These are phyloP conservation scores for Tortrix viridana DNA, from an alignment of 2,888 invertebrate genomes.

Conservation along the genomic window DNA sequence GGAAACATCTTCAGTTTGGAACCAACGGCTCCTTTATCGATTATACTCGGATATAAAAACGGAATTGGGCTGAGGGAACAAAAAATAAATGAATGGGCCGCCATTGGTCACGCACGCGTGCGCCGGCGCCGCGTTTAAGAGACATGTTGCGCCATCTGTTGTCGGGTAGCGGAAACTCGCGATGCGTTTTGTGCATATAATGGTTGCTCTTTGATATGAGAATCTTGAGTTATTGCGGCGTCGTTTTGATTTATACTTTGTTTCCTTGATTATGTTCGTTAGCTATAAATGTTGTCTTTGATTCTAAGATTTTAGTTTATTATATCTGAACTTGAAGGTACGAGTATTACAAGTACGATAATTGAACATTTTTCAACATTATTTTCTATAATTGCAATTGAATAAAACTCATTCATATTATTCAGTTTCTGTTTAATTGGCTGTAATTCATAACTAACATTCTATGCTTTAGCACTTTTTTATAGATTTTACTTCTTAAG, in stretches of 20 bases:
- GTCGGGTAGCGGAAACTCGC: slow-evolving; percentile 28
- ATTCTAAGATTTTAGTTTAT: not conserved
- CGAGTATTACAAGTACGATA: too few relatives aligned
- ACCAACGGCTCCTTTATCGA: slow-evolving; percentile 70
- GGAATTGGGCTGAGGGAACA: slow-evolving; percentile 67
- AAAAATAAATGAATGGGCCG: slow-evolving; percentile 61
- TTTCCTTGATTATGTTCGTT: not conserved
- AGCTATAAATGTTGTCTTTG: not conserved
- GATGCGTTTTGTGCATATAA: not conserved
- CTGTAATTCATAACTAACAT: too few relatives aligned
- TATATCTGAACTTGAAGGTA: not conserved
- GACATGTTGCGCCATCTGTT: slow-evolving; percentile 47
- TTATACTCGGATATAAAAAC: slow-evolving; percentile 74
- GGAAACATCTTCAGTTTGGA: slow-evolving; percentile 63
- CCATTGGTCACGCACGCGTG: slow-evolving; percentile 57
- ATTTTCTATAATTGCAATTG: too few relatives aligned
- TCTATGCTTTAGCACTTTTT: too few relatives aligned
- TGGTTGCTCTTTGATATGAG: slow-evolving; percentile 7
- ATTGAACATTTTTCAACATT: too few relatives aligned
- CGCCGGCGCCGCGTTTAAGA: slow-evolving; percentile 42
- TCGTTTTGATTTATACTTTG: not conserved
- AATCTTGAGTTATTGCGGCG: slow-evolving; percentile 6
- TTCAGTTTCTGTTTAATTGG: too few relatives aligned
- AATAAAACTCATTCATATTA: too few relatives aligned
- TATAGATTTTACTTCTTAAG: too few relatives aligned